A percentile compares a stretch with the other conserved stretches of the same genome.
These are phyloP conservation scores for Lymantria monacha DNA, from an alignment of 2,888 invertebrate genomes.

Conservation along the genomic window DNA sequence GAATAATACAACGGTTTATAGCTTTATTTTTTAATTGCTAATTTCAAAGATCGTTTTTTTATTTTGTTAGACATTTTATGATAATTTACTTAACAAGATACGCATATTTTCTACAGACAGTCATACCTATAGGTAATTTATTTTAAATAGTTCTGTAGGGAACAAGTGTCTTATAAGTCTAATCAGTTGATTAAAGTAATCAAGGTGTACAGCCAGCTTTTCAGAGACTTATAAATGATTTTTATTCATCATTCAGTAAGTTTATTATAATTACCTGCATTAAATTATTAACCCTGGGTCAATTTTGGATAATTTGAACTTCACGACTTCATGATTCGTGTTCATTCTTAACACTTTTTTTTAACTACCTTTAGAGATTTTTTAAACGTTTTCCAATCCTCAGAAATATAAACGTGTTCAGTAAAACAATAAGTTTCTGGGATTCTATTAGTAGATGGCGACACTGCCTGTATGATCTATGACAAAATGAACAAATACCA, in stretches of 20 bases:
- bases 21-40: no score
- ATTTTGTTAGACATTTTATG: no score
- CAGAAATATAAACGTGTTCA: constrained; percentile 4
- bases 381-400: not conserved
- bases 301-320: no score
- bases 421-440: constrained; percentile 17
- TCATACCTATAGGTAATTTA: not conserved
- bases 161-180: not conserved
- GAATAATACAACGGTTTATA: no score
- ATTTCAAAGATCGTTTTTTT: no score
- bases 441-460: constrained; percentile 24
- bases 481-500: constrained; percentile 23
- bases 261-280: no score
- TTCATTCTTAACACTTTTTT: not conserved
- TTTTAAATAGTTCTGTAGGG: not conserved
- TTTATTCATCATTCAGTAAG: not conserved
- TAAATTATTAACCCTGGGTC: no score
- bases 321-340: no score
- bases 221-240: not conserved
- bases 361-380: not conserved
- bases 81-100: no score
- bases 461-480: constrained; percentile 25
- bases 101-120: not conserved
- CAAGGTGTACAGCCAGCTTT: not conserved
- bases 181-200: not conserved